A percentile compares a stretch with the other conserved stretches of the same genome.
phyloP scores from a whole-genome alignment of 2,888 invertebrate species.

The Dichetophora obliterata region DNA sequence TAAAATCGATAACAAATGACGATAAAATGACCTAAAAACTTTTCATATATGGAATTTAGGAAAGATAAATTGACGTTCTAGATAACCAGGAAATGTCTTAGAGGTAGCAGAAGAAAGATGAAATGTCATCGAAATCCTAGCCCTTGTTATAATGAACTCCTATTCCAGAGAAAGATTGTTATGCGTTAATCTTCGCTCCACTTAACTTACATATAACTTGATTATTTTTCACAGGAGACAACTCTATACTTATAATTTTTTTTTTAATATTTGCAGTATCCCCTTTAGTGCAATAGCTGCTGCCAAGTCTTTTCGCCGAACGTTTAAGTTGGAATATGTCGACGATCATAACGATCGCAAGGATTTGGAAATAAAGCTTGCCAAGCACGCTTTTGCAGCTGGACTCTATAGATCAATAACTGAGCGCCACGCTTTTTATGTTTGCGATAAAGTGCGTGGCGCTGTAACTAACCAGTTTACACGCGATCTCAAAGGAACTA shows the following conservation, averaged over 20 bases:
- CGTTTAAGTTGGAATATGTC: slow-evolving; percentile 82
- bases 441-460: slow-evolving; percentile 90
- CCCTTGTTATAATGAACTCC: too few species aligned
- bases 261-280: slow-evolving; percentile 73
- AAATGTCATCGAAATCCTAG: too few species aligned
- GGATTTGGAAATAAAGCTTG: slow-evolving; percentile 83
- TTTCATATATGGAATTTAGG: too few species aligned
- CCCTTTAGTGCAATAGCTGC: slow-evolving; percentile 86
- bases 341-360: slow-evolving; percentile 77
- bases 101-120: too few species aligned
- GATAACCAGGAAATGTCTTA: too few species aligned
- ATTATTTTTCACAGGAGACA: neutral
- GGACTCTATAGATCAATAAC: slow-evolving; percentile 89
- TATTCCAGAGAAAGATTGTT: too few species aligned
- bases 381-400: slow-evolving; percentile 84
- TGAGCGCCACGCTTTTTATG: slow-evolving; percentile 93
- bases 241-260: neutral
- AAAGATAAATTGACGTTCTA: too few species aligned
- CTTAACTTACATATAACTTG: too few species aligned
- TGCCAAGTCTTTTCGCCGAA: slow-evolving; percentile 81
- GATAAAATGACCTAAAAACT: too few species aligned
- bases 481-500: slow-evolving; percentile 89
- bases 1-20: too few species aligned
- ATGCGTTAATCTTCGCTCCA: too few species aligned
- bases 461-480: slow-evolving; percentile 92